Evolutionary conservation across 2,113 vertebrate species (phyloP).

Genomic region (Cryptoleucopteryx plumbea): DNA sequence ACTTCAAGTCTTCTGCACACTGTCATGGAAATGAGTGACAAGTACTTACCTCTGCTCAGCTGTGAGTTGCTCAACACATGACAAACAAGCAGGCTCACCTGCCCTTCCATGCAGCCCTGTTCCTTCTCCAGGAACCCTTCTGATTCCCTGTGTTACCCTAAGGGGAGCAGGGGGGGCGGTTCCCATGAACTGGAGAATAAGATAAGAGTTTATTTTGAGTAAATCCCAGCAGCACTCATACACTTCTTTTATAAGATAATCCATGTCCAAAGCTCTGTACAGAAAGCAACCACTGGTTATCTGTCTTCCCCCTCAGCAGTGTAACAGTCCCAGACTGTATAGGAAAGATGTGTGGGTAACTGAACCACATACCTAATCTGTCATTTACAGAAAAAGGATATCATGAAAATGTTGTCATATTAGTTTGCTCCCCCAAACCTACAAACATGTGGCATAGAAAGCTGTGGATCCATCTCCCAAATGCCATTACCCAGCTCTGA

Average conservation of each 20-base stretch:
- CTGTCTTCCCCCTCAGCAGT: not conserved
- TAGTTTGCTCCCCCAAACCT: not conserved
- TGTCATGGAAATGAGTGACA: not conserved
- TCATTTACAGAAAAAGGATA: not conserved
- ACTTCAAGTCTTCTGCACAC: not conserved
- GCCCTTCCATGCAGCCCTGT: not conserved
- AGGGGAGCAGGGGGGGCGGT: not conserved
- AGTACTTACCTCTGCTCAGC: not conserved
- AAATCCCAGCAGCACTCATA: not conserved
- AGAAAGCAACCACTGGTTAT: not conserved
- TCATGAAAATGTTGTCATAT: not conserved
- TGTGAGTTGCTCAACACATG: accelerated
- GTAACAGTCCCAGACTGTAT: not conserved
- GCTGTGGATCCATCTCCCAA: not conserved
- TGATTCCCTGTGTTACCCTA: not conserved
- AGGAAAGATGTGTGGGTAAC: not conserved
- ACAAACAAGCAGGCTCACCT: not conserved
- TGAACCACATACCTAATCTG: not conserved
- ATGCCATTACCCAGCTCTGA: not conserved
- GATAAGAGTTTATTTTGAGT: not conserved
- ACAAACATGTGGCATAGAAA: not conserved
- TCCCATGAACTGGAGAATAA: not conserved
- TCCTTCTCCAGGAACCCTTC: not conserved
- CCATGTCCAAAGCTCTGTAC: not conserved
- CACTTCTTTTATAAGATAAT: not conserved